Percentiles rank a stretch among this genome's conserved stretches.
These are phyloP conservation scores for Hecatera dysodea DNA, from an alignment of 2,888 invertebrate species.

Conservation along the genomic window DNA sequence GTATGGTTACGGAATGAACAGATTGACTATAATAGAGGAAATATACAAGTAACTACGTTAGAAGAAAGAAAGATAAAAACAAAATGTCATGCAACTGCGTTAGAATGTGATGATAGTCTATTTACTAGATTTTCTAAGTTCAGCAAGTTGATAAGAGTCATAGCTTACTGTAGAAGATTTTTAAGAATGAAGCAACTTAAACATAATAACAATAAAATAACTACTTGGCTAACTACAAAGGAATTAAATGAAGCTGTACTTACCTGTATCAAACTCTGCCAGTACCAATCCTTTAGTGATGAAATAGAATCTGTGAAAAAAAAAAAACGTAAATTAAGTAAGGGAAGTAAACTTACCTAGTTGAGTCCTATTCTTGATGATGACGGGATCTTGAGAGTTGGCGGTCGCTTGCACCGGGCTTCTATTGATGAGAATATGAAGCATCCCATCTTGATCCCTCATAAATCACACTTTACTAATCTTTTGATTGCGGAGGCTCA, in stretches of 20 bases:
- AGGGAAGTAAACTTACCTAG: slow-evolving; percentile 3
- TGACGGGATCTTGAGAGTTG: slow-evolving; percentile 7
- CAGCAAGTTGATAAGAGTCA: slow-evolving; percentile 12
- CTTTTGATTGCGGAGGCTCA: slow-evolving; percentile 10
- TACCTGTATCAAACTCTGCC: slow-evolving; percentile 2
- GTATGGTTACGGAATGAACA: slow-evolving; percentile 5
- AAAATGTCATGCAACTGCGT: slow-evolving; percentile 13
- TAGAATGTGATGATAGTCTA: slow-evolving; percentile 7
- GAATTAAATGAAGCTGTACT: slow-evolving; percentile 11
- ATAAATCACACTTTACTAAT: slow-evolving; percentile 14
- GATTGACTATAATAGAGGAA: slow-evolving; percentile 2
- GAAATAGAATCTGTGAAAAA: slow-evolving; percentile 3
- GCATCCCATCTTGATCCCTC: no score
- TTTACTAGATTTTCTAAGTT: slow-evolving; percentile 17
- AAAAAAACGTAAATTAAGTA: slow-evolving; percentile 9
- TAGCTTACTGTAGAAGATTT: slow-evolving; percentile 26
- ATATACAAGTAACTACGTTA: not conserved
- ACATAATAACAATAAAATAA: not conserved
- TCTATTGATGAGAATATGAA: slow-evolving; percentile 8
- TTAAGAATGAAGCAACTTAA: not conserved
- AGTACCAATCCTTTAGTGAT: not conserved
- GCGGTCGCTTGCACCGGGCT: slow-evolving; percentile 11
- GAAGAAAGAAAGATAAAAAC: slow-evolving; percentile 20
- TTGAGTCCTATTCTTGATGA: slow-evolving; percentile 1
- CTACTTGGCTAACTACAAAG: slow-evolving; percentile 11